phyloP scores from a whole-genome alignment of 2,113 vertebrate species.

The Ellobius talpinus region DNA sequence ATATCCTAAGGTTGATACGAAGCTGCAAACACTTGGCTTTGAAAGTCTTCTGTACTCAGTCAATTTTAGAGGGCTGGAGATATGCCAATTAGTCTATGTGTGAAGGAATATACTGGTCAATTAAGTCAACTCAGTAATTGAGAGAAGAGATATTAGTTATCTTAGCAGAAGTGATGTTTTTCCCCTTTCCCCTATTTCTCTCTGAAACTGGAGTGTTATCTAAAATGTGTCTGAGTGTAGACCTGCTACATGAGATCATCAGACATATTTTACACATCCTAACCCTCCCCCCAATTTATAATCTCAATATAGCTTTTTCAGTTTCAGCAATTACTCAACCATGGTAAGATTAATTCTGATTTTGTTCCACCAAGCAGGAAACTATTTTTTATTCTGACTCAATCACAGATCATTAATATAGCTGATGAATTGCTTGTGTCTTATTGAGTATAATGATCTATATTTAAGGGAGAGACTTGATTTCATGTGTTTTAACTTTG shows the following conservation, averaged over 20 bases:
- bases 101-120: background rate
- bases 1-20: background rate
- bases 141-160: background rate
- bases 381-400: constrained; percentile 63
- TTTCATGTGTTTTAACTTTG: constrained; percentile 44
- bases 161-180: background rate
- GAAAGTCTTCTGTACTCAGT: background rate
- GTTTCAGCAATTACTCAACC: constrained; percentile 57
- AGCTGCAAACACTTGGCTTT: background rate
- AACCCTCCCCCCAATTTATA: constrained; percentile 1
- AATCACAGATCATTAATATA: constrained; percentile 69
- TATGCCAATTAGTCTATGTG: background rate
- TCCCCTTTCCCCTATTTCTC: background rate
- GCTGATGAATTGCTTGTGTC: constrained; percentile 45
- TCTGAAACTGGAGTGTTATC: constrained; percentile 2
- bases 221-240: background rate
- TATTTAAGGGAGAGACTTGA: constrained; percentile 56
- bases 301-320: constrained; percentile 32
- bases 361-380: constrained; percentile 39
- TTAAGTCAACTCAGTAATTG: background rate
- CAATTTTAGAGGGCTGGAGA: background rate
- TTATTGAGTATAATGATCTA: constrained; percentile 49
- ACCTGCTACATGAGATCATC: background rate
- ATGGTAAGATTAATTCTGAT: constrained; percentile 63
- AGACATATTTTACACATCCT: background rate